Evolutionary conservation across 2,888 invertebrate species (phyloP), one percentile per base, ranked within the genome.

Genomic region (Tolmerus cingulatus): DNA sequence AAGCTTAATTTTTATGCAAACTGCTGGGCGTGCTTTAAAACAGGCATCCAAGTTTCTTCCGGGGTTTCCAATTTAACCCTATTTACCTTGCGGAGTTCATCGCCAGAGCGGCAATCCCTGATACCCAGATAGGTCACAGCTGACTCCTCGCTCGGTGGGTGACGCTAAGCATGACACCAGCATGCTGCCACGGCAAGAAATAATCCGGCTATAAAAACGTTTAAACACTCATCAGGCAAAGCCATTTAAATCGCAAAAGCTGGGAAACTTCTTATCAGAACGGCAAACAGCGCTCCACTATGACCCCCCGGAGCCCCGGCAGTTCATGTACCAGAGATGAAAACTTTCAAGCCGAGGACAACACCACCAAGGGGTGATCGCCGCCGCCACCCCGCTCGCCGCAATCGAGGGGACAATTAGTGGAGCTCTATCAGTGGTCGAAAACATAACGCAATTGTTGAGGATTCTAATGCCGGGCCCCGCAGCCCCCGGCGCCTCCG

Each of bases 201-300:
- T 86, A 86, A 86, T 78, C 86, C 77, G 55, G 51, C 86, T 23
- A 86, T 86, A 86, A 86, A 86, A 86, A 51, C 77, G 86, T 86
- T 86, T 86, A 86, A 86, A 78, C 86, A 86, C 77, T 86, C 86
- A 86, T 86, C 86, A 86, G 19, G 55, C 55, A 55, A 76, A 86
- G 86, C 55, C 78, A 78, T 86, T 86, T 86, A 86, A 77, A 74
- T 85, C 85, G 85, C 34, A 85, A 46, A 85, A 85, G 74, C 85
- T 85, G 43, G 74, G 37, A 74, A 85, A 85, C 85, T 85, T 85
- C 85, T 85, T 85, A 85, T 85, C 85, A 46, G 74, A 74, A 85
- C n/a, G 27, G 85, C 85, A 85, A 85, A 85, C 85, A 85, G 85
- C 74, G 40, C 85, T 74, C 85, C 55, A 85, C 74, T 85, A 85